Base-by-base conservation (phyloP, 92 coral and sea anemone species). In the Actinernus sp. region DNA sequence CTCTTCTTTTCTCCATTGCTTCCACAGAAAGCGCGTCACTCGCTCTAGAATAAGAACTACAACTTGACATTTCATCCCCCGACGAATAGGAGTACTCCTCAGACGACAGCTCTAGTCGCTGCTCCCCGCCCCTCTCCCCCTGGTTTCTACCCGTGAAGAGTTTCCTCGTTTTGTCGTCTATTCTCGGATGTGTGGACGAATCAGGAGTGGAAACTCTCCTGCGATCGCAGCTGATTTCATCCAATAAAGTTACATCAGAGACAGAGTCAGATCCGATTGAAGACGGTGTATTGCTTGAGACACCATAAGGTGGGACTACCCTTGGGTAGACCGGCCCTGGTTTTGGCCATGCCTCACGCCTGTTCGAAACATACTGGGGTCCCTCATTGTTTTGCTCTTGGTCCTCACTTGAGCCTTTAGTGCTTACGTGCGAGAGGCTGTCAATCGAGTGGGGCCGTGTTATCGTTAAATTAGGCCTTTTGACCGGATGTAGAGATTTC, bases 1-100 rank as follows among this genome's bases (percentile, higher is more conserved):
- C 87, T 4, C 78, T 53, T 45, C 81, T 70, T 49, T 52, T 81
- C 27, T 81, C 40, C 87, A 81, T 81, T 11, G 87, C 68, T 20
- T 68, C 65, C 19, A 63, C 65, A 23, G 87, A 81, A 30, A 81
- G 63, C 9, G 48, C 56, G 45, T 48, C 61, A 38, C 72, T 60
- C 26, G 25, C 36, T 11, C 51, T 51, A 4, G 65, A 55, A 26
- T 11, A 28, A 29, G 63, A 74, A 13, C 63, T 46, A 49, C 38
- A 9, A 33, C 37, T 30, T 6, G 82, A 64, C 11, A 56, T 26
- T 24, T 81, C 82, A 21, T 68, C 65, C 34, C 44, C 65, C 20
- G 76, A 68, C 10, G 76, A 54, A 32, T 17, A 67, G 3, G 53
- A 39, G 6, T 45, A 31, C 38, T 21, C 21, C 58, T 7, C 31